These are phyloP conservation scores for Paramormyrops hopkinsi DNA, from an alignment of 2,797 vertebrate genomes.

Conservation along the genomic window DNA sequence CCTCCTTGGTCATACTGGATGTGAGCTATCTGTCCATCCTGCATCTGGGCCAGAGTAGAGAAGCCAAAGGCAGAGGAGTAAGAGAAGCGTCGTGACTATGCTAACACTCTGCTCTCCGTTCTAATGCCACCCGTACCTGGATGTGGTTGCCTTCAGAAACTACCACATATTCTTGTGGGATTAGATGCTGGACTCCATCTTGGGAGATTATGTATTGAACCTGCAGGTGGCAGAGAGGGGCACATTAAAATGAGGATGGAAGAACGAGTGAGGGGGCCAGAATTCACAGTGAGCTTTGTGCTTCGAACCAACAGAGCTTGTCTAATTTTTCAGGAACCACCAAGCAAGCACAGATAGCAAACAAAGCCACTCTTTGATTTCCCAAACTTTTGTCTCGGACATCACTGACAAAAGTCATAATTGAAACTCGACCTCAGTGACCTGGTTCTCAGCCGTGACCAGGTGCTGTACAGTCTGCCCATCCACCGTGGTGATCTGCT, in stretches of 20 bases:
- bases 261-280: not conserved
- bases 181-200: slow-evolving; percentile 85
- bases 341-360: not conserved
- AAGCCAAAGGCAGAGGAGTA: not conserved
- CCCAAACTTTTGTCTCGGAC: not conserved
- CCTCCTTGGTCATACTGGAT: slow-evolving; percentile 89
- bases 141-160: slow-evolving; percentile 93
- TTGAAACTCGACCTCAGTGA: slow-evolving; percentile 55
- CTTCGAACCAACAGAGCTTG: not conserved
- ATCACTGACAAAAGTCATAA: not conserved
- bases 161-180: slow-evolving; percentile 93
- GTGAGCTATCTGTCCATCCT: slow-evolving; percentile 87
- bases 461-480: slow-evolving; percentile 93
- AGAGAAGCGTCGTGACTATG: not conserved
- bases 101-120: not conserved
- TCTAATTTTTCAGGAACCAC: not conserved
- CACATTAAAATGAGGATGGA: not conserved
- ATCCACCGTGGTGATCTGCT: slow-evolving; percentile 92
- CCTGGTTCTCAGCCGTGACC: slow-evolving; percentile 88
- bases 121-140: slow-evolving; percentile 67
- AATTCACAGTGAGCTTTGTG: not conserved
- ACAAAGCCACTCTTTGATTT: not conserved
- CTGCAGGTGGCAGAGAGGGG: slow-evolving; percentile 46
- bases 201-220: slow-evolving; percentile 97
- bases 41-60: slow-evolving; percentile 62